Base-by-base conservation (phyloP, 2,113 vertebrate genomes). In the Elanoides forficatus region DNA sequence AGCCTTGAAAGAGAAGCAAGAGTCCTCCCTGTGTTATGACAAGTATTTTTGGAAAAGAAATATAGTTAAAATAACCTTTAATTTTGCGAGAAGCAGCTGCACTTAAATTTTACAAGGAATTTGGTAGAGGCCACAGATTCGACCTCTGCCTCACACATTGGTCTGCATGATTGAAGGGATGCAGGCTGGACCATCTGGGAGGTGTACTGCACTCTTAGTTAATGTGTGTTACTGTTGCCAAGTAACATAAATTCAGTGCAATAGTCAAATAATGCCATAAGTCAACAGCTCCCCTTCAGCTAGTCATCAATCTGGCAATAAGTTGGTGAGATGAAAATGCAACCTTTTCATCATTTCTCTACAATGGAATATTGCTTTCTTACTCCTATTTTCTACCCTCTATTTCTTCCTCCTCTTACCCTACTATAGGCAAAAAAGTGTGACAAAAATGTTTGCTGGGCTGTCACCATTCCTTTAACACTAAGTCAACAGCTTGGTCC, bases 201-300 rank as follows among this genome's bases (percentile, higher is more conserved):
- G 72, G 42, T 42, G 32, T 63, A 38, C 47, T 81, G 65, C 32
- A 32, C 43, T 79, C 59, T 48, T 67, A 74, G 59, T 81, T 67
- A 94, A 87, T 63, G 52, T 19, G 19, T 26, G 34, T 26, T 86
- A 74, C 55, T 0, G 4, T 79, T 94, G 86, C 86, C 89, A 94
- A 94, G 81, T 55, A 87, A 95, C 91, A 88, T 92, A 87, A 96
- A 95, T 87, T 55, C 73, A 79, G 78, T 58, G 65, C 81, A 18
- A 52, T 42, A 87, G 68, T 91, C 68, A 96, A 93, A 93, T 47
- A 53, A 50, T 42, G 55, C 60, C 60, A 38, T 84, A 91, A 95
- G 83, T 92, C 88, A 96, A 86, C 76, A 93, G 76, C 60, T 71
- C 30, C 72, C 86, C 50, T 86, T 72, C 47, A 95, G 86, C 83